These are phyloP conservation scores for Forbesichthys agassizii DNA, from an alignment of 2,113 vertebrate species.

Conservation along the genomic window DNA sequence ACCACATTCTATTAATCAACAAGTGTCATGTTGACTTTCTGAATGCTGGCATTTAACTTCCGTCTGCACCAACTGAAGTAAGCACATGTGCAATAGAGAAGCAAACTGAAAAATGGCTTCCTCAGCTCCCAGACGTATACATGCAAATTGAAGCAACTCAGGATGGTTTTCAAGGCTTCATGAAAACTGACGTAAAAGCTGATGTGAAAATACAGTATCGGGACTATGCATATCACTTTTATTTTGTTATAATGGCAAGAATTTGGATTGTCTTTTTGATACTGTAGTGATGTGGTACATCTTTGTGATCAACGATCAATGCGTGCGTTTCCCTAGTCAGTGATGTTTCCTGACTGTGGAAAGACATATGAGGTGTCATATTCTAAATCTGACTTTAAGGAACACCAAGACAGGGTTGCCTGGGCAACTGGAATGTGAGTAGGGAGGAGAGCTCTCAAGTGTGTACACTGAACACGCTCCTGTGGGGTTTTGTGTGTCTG, in stretches of 20 bases:
- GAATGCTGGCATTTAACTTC: too few species aligned
- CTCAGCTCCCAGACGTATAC: too few species aligned
- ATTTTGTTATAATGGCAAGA: conserved; percentile 30
- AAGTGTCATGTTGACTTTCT: too few species aligned
- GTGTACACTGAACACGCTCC: conserved; percentile 62
- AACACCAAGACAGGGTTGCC: conserved; percentile 73
- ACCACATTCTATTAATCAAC: too few species aligned
- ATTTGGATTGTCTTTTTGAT: background rate
- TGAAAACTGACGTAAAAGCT: too few species aligned
- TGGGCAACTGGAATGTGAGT: conserved; percentile 67
- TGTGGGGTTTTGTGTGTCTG: conserved; percentile 57
- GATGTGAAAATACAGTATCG: conserved; percentile 59
- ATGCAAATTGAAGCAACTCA: too few species aligned
- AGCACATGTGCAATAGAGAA: too few species aligned
- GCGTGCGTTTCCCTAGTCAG: conserved; percentile 40
- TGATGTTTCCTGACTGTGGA: conserved; percentile 50
- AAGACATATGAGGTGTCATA: conserved; percentile 54
- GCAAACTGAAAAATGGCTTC: too few species aligned
- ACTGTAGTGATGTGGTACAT: conserved; percentile 7
- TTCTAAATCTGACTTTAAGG: conserved; percentile 66
- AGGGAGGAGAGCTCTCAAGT: conserved; percentile 44
- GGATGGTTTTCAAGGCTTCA: too few species aligned
- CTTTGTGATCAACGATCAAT: conserved; percentile 32
- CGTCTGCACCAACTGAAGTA: too few species aligned
- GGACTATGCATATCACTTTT: conserved; percentile 68